Conservation (phyloP, 2,113 vertebrate species). For the Paradoxurus hermaphroditus region DNA sequence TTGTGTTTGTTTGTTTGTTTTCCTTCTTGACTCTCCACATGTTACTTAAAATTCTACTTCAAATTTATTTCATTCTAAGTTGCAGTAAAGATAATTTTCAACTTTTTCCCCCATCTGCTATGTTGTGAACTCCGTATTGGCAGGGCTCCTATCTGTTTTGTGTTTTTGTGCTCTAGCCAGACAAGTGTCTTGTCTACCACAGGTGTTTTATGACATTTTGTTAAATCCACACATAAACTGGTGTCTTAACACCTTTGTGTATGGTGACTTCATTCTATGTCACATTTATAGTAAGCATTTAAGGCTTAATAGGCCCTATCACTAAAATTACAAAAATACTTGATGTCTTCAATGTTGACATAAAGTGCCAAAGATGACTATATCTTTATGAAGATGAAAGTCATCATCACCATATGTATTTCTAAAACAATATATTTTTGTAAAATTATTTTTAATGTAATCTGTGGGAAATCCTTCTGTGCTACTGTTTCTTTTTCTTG, state of each 20-base stretch:
- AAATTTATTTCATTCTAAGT: slow-evolving; percentile 1
- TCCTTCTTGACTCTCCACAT: not conserved
- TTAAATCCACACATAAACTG: not conserved
- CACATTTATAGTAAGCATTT: not conserved
- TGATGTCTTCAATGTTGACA: not conserved
- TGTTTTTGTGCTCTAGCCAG: not conserved
- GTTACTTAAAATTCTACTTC: not conserved
- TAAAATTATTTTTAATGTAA: not conserved
- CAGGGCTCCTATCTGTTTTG: not conserved
- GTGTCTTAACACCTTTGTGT: not conserved
- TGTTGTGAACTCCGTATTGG: not conserved
- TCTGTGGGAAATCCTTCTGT: not conserved
- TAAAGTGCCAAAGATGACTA: not conserved
- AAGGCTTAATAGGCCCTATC: not conserved
- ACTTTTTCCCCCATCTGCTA: not conserved
- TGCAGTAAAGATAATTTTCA: not conserved
- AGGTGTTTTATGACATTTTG: not conserved
- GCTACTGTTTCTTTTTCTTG: not conserved
- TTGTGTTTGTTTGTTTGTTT: no score
- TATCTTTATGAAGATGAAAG: not conserved
- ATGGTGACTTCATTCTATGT: not conserved
- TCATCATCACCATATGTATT: not conserved
- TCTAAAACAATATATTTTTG: not conserved
- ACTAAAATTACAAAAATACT: not conserved
- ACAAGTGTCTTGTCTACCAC: not conserved